phyloP scores from a whole-genome alignment of 2,797 vertebrate genomes.

The Darevskia mixta region DNA sequence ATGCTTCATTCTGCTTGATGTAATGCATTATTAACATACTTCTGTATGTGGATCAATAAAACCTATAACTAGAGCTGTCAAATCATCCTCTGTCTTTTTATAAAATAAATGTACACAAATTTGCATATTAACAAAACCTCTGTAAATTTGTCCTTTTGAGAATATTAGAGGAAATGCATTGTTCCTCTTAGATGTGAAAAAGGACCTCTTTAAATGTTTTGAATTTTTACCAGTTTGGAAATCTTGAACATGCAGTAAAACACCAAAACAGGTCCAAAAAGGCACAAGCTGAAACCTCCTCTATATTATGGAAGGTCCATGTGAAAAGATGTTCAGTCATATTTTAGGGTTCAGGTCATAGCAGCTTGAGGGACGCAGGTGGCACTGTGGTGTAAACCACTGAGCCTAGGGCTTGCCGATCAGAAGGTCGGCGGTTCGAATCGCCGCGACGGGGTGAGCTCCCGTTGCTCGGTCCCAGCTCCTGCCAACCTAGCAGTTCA shows the following conservation, averaged over 20 bases:
- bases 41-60: neutral
- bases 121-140: neutral
- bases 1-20: slow-evolving; percentile 7
- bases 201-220: neutral
- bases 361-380: no score
- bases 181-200: neutral
- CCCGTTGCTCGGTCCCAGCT: no score
- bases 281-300: neutral
- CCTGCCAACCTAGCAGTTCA: no score
- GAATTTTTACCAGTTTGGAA: neutral
- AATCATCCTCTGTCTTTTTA: slow-evolving; percentile 8
- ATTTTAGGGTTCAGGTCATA: neutral
- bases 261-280: neutral
- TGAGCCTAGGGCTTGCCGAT: no score
- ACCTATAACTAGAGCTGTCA: slow-evolving; percentile 10
- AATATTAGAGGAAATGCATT: neutral
- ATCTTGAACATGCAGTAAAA: neutral
- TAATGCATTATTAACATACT: slow-evolving; percentile 7
- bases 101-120: neutral
- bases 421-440: no score
- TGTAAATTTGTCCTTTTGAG: neutral
- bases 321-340: neutral
- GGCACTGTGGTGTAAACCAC: no score
- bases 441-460: no score
- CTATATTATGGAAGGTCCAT: neutral